These are phyloP conservation scores for Orthochromis malagaraziensis DNA, from an alignment of 2,113 vertebrate species.

Conservation along the genomic window DNA sequence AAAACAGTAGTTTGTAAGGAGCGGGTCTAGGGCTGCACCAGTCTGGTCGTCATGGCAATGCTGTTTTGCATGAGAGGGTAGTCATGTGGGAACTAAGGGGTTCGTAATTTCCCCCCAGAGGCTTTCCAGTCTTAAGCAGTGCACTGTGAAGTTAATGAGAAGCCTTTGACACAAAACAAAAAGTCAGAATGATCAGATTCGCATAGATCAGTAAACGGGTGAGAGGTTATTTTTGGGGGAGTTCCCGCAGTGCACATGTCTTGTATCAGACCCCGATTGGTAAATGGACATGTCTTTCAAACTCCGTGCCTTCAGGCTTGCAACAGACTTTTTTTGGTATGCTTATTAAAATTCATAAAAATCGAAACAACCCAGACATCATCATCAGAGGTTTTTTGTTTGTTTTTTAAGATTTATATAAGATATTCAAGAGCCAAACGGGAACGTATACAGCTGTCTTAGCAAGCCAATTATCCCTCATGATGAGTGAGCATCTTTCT, in stretches of 20 bases:
- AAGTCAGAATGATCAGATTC: not conserved
- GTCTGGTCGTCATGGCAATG: conserved; percentile 11
- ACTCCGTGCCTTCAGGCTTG: not conserved
- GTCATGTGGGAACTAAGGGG: not conserved
- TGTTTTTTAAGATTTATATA: not conserved
- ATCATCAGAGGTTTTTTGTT: not conserved
- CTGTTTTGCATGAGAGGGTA: not conserved
- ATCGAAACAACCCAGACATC: not conserved
- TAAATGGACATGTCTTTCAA: not conserved
- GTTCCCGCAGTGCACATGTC: not conserved
- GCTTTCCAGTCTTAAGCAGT: not conserved
- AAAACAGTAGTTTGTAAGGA: not conserved
- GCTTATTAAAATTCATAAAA: not conserved
- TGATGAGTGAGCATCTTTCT: not conserved
- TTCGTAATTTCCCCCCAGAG: not conserved
- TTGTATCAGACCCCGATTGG: not conserved
- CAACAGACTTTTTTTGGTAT: not conserved
- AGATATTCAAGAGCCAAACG: not conserved
- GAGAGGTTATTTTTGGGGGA: not conserved
- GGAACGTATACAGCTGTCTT: not conserved
- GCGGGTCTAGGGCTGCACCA: not conserved
- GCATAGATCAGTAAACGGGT: fast-evolving
- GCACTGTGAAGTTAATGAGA: not conserved
- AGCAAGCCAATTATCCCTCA: not conserved
- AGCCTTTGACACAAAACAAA: not conserved